Base-by-base conservation (phyloP, 2,888 invertebrate species). In the Agrochola macilenta region DNA sequence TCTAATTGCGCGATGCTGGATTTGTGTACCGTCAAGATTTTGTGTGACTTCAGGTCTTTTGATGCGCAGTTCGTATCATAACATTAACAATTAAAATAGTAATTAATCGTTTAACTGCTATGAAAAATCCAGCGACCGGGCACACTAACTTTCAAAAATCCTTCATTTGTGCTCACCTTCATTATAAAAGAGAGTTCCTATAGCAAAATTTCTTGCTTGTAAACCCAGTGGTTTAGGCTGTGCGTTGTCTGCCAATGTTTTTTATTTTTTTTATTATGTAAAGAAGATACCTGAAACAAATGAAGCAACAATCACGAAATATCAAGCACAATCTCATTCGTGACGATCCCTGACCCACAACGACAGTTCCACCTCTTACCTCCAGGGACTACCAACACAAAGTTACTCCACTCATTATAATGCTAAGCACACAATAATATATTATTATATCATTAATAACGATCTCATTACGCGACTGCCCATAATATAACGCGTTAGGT, bases 341-440 rank as follows among this genome's bases (percentile, higher is more conserved):
- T 69, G 77, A 60, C 69, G 52, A 82, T 80, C 79, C 77, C 77
- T 80, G 82, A 82, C 79, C 68, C 52, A 80, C 23, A 66, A 82
- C 20, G 57, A 46, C 49, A 35, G 39, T n/a, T 11, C 49, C 20
- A 43, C 30, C 5, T 35, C 23, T 14, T 30, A 35, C 65, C 64
- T 58, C 64, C 75, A 57, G 81, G 75, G 75, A 20, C 54, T 74
- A 43, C 52, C 26, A 64, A 64, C 58, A 52, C 14, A 26, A 20
- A 57, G 49, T 74, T 74, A 49, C 80, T 54, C 7, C 69, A 78
- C 65, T 68, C 46, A n/a, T 63, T 17, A 23, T 57, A 35, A 85
- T 66, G 63, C 65, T 20, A 77, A 69, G 49, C 82, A 81, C 85
- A 58, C 69, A 69, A 35, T 71, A 64, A 30, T 30, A 65, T 20